These are phyloP conservation scores for Drosophila pallidifrons DNA, from an alignment of 1,140 invertebrate genomes.

Conservation along the genomic window DNA sequence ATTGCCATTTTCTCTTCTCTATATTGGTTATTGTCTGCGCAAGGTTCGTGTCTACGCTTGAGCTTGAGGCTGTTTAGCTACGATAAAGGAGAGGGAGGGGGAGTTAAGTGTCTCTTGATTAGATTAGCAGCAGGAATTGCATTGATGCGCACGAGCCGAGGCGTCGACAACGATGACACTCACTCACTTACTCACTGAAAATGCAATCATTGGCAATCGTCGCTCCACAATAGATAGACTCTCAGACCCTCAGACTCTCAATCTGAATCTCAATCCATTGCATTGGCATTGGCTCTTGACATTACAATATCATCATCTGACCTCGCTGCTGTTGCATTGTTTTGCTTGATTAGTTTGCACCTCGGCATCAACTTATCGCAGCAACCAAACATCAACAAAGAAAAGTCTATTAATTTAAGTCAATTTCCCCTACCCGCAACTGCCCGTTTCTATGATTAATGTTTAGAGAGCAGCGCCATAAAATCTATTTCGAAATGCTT, in stretches of 20 bases:
- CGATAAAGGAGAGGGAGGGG: no score
- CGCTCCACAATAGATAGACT: not conserved
- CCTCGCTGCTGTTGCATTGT: conserved; percentile 36
- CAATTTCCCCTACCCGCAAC: not conserved
- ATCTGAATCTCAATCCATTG: conserved; percentile 15
- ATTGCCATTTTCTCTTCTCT: not conserved
- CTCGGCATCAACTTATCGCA: conserved; percentile 18
- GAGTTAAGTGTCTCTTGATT: conserved; percentile 60
- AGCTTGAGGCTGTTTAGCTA: conserved; percentile 7
- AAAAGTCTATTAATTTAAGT: conserved; percentile 51
- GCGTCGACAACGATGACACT: no score
- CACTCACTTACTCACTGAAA: not conserved
- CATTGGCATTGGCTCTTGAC: conserved; percentile 21
- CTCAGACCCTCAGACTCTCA: not conserved
- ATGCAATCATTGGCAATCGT: conserved; percentile 31
- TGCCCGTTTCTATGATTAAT: conserved; percentile 12
- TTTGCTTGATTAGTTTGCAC: conserved; percentile 48
- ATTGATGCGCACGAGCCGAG: conserved; percentile 45
- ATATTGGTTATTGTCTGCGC: conserved; percentile 48
- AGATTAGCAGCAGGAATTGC: conserved; percentile 55
- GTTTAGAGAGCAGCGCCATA: conserved; percentile 25
- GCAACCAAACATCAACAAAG: not conserved
- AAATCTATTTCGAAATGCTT: conserved; percentile 48
- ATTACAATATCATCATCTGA: conserved; percentile 7
- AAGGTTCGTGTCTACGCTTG: conserved; percentile 29